Evolutionary conservation across 2,113 vertebrate species (phyloP).

Genomic region (Choloepus hoffmanni): DNA sequence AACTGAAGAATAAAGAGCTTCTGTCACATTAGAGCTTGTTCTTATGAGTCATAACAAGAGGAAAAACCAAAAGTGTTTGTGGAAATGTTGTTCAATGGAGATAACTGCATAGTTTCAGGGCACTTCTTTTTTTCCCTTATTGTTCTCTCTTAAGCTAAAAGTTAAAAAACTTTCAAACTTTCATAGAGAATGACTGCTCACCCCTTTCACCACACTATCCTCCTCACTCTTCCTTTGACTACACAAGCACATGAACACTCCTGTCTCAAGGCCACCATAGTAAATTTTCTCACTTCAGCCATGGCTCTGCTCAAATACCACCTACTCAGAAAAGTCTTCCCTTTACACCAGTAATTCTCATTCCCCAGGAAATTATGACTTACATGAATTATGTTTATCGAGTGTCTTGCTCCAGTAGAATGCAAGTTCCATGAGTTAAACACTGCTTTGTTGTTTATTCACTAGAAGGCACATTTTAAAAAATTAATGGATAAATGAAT

Average conservation of each 20-base stretch:
- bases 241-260: neutral
- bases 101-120: neutral
- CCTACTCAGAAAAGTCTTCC: neutral
- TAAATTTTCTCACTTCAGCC: neutral
- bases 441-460: neutral
- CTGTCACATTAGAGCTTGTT: slow-evolving; percentile 48
- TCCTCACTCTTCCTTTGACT: neutral
- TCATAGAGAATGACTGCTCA: neutral
- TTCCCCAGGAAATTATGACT: neutral
- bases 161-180: neutral
- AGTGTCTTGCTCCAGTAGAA: neutral
- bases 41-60: neutral
- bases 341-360: neutral
- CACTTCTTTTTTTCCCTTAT: neutral
- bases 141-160: neutral
- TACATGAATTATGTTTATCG: neutral
- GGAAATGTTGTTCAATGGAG: neutral
- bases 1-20: slow-evolving; percentile 17
- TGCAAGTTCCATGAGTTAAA: neutral
- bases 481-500: neutral
- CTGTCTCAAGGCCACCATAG: neutral
- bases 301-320: neutral
- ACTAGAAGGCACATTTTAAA: neutral
- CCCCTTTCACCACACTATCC: neutral
- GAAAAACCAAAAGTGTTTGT: neutral